These are phyloP conservation scores for Drosophila merina DNA, from an alignment of 2,888 invertebrate genomes.

Conservation along the genomic window DNA sequence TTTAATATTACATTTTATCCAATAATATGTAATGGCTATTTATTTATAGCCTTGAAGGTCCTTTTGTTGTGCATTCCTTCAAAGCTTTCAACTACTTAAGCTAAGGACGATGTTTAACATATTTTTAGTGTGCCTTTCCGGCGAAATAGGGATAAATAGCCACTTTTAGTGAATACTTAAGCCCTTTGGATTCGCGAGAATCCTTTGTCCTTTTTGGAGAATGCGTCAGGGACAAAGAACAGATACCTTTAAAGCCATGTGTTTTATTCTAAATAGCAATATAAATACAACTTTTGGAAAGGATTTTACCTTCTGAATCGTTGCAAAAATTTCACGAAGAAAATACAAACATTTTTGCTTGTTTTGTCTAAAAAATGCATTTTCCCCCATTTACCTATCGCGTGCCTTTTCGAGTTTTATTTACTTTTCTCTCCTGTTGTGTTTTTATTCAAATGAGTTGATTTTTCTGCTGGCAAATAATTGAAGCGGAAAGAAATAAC, in stretches of 20 bases:
- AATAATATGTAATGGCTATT: constrained; percentile 7
- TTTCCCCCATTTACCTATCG: constrained; percentile 37
- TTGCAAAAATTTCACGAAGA: constrained; percentile 14
- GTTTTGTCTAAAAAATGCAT: constrained; percentile 6
- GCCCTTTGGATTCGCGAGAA: constrained; percentile 12
- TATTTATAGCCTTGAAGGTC: constrained; percentile 28
- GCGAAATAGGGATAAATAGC: constrained; percentile 63
- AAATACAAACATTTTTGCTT: constrained; percentile 37
- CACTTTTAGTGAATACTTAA: constrained; percentile 31
- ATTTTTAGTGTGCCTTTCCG: constrained; percentile 36
- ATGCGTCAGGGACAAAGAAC: not conserved
- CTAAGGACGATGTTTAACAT: constrained; percentile 20
- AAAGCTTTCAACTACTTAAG: constrained; percentile 35
- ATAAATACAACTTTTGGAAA: too few species aligned
- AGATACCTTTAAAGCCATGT: too few species aligned
- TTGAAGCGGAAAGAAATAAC: constrained; percentile 38
- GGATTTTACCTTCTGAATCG: too few species aligned
- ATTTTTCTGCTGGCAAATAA: constrained; percentile 35
- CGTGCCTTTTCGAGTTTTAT: constrained; percentile 10
- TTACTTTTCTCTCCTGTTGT: not conserved
- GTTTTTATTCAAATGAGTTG: constrained; percentile 32
- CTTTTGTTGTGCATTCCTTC: constrained; percentile 6
- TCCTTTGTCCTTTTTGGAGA: constrained; percentile 7
- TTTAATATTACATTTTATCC: not conserved
- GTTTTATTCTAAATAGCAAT: constrained; percentile 14